These are phyloP conservation scores for Desmophyllum pertusum DNA, from an alignment of 92 coral and sea anemone species.

Conservation along the genomic window DNA sequence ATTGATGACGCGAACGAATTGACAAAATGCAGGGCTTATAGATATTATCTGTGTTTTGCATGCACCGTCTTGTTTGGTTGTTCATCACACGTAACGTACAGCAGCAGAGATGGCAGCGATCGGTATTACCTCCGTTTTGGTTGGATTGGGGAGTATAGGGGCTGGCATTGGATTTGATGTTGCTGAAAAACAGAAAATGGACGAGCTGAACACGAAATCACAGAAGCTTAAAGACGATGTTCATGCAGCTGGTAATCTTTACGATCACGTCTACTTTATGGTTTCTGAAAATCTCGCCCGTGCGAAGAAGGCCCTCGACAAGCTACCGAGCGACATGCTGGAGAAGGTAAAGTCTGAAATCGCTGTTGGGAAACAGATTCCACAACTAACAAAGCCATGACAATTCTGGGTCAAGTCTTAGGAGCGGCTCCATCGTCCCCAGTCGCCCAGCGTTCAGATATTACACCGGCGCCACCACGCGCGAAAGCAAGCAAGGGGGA, in stretches of 20 bases:
- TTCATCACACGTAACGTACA: no score
- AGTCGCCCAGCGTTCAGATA: no score
- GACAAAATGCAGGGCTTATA: no score
- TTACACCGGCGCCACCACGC: no score
- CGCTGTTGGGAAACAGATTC: neutral
- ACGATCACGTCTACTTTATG: constrained; percentile 47
- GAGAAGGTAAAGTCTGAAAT: neutral
- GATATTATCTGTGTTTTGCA: neutral
- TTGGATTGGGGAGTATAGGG: constrained; percentile 23
- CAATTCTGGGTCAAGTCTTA: constrained; percentile 18
- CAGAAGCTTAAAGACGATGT: constrained; percentile 37
- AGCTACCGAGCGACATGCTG: neutral
- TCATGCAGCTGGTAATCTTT: constrained; percentile 33
- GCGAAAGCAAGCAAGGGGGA: no score
- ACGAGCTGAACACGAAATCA: constrained; percentile 15
- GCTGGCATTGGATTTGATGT: constrained; percentile 60
- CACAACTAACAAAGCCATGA: neutral
- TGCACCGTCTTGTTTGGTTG: no score
- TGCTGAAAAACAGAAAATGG: constrained; percentile 53
- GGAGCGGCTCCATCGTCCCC: no score
- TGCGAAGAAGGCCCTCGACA: neutral
- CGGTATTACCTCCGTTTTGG: neutral
- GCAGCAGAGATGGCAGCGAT: neutral
- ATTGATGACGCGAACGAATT: no score
- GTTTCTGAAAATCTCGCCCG: constrained; percentile 41